Conservation (phyloP, 2,797 vertebrate genomes). For the Melanotaenia trifasciata region DNA sequence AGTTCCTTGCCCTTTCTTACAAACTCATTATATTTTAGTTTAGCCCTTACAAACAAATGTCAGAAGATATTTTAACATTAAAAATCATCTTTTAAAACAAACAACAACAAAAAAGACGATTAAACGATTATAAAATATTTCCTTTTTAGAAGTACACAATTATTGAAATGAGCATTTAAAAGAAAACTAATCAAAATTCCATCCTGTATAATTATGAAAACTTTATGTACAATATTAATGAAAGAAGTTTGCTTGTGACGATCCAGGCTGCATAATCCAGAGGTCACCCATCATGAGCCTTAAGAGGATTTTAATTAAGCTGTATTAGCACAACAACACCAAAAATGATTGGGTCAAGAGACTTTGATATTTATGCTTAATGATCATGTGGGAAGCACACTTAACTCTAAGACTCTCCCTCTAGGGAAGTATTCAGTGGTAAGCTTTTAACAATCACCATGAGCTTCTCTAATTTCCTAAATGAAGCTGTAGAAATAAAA, state of each 20-base stretch:
- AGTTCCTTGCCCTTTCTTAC: no score
- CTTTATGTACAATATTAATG: constrained; percentile 35
- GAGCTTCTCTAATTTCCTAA: constrained; percentile 74
- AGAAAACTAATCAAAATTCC: constrained; percentile 43
- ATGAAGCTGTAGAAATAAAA: constrained; percentile 61
- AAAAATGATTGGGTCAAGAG: constrained; percentile 76
- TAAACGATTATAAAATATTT: no score
- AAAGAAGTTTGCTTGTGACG: constrained; percentile 48
- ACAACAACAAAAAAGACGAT: no score
- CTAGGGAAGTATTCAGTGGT: constrained; percentile 72
- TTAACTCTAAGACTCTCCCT: constrained; percentile 67
- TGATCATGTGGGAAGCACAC: constrained; percentile 73
- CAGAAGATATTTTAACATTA: no score
- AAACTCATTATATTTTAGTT: no score
- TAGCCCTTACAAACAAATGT: no score
- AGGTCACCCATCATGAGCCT: constrained; percentile 70
- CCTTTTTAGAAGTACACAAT: neutral
- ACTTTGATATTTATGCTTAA: constrained; percentile 78
- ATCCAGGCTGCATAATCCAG: constrained; percentile 57
- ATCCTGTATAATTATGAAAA: constrained; percentile 23
- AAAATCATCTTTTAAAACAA: no score
- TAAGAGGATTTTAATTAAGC: constrained; percentile 81
- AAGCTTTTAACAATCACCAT: constrained; percentile 72
- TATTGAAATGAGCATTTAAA: neutral
- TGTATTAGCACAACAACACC: constrained; percentile 70